Evolutionary conservation across 2,888 invertebrate genomes (phyloP), one percentile per base, ranked within the genome.

Genomic region (Ectemnius cavifrons): DNA sequence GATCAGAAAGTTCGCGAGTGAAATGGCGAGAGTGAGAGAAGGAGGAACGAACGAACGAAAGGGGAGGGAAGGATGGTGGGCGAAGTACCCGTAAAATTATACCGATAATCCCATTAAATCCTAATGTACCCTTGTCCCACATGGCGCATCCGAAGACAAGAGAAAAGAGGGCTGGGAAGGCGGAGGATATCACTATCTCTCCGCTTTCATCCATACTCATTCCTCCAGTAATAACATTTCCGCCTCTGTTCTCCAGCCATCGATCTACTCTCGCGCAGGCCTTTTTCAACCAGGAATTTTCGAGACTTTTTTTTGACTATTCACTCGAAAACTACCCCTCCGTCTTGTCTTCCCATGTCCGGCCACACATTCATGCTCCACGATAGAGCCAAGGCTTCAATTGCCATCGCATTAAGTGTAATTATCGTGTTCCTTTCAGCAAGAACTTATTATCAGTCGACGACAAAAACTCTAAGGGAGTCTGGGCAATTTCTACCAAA

Each of bases 21-120:
- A 37, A 37, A 37, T 37, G 37, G 37, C 37, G 37, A 37, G 37
- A 37, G 37, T 11, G 37, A 37, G 37, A 37, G 37, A 23, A 23
- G 23, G 23, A 37, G 37, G 37, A 37, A 6, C 1, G 37, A 11
- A 37, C 37, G 37, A 37, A 37, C 37, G 37, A 37, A 37, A 1
- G 8, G 28, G 37, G 37, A 6, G 37, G 37, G 37, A 11, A 8
- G 37, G 63, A 61, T 23, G 56, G n/a, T 23, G 52, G 14, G 28
- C 37, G 46, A 73, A 73, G 65, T 65, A 47, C 68, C 62, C 18
- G 65, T 47, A 66, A 75, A 75, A 75, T 73, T 68, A 73, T 66
- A 66, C 56, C 56, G 65, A 73, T 75, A 73, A 75, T 73, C 65
- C 66, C 27, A 73, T 75, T 73, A 73, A 69, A 75, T 66, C 37